These are phyloP conservation scores for Ferdinandea cuprea DNA, from an alignment of 2,888 invertebrate genomes.

Conservation along the genomic window DNA sequence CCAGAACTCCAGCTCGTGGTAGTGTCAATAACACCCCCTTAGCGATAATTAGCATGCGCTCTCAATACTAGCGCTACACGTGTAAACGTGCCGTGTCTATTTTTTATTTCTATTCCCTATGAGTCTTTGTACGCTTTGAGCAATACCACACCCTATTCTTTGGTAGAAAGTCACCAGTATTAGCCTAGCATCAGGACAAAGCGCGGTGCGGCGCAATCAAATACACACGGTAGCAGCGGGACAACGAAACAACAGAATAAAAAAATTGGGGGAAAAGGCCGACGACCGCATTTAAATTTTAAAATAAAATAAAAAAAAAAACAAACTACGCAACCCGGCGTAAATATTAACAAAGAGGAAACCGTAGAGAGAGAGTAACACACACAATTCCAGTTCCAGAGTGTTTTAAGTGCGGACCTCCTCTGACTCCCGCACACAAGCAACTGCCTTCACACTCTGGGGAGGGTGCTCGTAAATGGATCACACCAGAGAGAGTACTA, in stretches of 20 bases:
- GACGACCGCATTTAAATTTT: slow-evolving; percentile 73
- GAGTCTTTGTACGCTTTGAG: not conserved
- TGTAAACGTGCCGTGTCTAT: slow-evolving; percentile 60
- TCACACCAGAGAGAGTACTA: slow-evolving; percentile 20
- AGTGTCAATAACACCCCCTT: slow-evolving; percentile 73
- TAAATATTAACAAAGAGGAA: slow-evolving; percentile 65
- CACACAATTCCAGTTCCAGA: not conserved
- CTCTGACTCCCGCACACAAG: slow-evolving; percentile 24
- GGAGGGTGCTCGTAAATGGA: slow-evolving; percentile 29
- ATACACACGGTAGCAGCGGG: slow-evolving; percentile 20
- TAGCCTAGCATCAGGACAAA: slow-evolving; percentile 2
- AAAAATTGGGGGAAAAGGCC: slow-evolving; percentile 73
- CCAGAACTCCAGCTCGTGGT: slow-evolving; percentile 6
- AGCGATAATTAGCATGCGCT: slow-evolving; percentile 69
- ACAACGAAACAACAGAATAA: slow-evolving; percentile 1
- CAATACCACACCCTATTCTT: slow-evolving; percentile 24
- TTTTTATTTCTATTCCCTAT: not conserved
- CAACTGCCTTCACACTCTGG: not conserved
- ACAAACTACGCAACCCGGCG: not conserved
- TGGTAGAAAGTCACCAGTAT: slow-evolving; percentile 6
- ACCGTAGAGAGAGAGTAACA: slow-evolving; percentile 36
- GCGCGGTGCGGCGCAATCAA: slow-evolving; percentile 35
- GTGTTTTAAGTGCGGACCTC: slow-evolving; percentile 34
- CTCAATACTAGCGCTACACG: slow-evolving; percentile 53
- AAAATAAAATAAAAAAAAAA: slow-evolving; percentile 46